A percentile compares a stretch with the other conserved stretches of the same genome.
These are phyloP conservation scores for Lordiphosa clarofinis DNA, from an alignment of 1,140 invertebrate genomes.

Conservation along the genomic window DNA sequence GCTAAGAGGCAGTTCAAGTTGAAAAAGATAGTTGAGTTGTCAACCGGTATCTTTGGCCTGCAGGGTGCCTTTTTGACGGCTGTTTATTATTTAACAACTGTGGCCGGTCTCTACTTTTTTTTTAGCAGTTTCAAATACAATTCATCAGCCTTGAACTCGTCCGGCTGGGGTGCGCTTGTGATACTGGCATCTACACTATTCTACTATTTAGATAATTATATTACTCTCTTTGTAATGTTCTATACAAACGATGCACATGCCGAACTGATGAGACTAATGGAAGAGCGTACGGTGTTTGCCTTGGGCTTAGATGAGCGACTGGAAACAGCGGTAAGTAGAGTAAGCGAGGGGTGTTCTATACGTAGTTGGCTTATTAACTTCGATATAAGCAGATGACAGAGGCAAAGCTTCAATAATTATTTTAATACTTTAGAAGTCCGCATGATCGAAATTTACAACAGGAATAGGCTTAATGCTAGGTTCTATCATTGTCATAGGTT, in stretches of 20 bases:
- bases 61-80: conserved; percentile 16
- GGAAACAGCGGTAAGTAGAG: conserved; percentile 22
- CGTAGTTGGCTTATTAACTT: too few species aligned
- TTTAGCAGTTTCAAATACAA: conserved; percentile 5
- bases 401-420: too few species aligned
- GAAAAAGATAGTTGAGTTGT: conserved; percentile 11
- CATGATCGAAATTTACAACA: too few species aligned
- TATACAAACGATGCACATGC: conserved; percentile 14
- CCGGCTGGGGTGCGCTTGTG: background rate
- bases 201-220: conserved; percentile 19
- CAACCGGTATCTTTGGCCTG: conserved; percentile 18
- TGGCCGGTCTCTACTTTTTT: conserved; percentile 14
- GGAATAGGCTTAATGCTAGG: too few species aligned
- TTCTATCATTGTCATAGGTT: too few species aligned
- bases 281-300: conserved; percentile 9
- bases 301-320: conserved; percentile 30
- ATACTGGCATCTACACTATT: background rate
- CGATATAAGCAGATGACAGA: too few species aligned
- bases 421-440: too few species aligned
- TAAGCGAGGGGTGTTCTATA: too few species aligned
- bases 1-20: conserved; percentile 21
- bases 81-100: conserved; percentile 19
- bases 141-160: background rate
- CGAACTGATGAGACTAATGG: conserved; percentile 12
- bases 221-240: conserved; percentile 10